A percentile compares a stretch with the other conserved stretches of the same genome.
Conservation (phyloP, 2,113 vertebrate genomes). For the Entosphenus tridentatus region DNA sequence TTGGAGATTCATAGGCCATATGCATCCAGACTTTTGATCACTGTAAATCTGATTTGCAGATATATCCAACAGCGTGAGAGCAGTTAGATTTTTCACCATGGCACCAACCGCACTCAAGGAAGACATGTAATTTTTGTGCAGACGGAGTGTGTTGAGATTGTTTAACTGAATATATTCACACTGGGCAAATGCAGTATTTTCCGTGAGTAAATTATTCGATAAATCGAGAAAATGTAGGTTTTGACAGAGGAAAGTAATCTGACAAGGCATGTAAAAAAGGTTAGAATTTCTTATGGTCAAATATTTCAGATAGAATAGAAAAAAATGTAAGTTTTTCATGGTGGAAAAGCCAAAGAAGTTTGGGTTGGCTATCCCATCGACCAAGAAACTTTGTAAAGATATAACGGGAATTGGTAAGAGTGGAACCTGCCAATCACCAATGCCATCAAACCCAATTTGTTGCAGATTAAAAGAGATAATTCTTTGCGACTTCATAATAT, state of each 20-base stretch:
- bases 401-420: no score
- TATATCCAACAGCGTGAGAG: constrained; percentile 33
- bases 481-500: no score
- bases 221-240: constrained; percentile 35
- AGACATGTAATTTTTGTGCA: constrained; percentile 30
- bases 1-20: constrained; percentile 33
- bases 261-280: constrained; percentile 28
- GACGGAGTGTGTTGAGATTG: constrained; percentile 19
- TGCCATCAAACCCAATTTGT: no score
- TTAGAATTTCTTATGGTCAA: constrained; percentile 23
- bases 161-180: constrained; percentile 17
- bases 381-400: background rate
- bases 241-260: constrained; percentile 12
- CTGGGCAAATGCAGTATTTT: constrained; percentile 15
- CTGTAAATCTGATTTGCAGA: constrained; percentile 33
- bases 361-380: constrained; percentile 15
- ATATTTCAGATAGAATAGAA: constrained; percentile 14
- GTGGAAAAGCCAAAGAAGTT: constrained; percentile 16
- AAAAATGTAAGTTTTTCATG: background rate
- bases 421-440: no score
- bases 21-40: constrained; percentile 25
- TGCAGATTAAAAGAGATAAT: no score
- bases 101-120: constrained; percentile 15
- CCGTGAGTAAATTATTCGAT: constrained; percentile 26
- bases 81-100: constrained; percentile 19